Conservation (phyloP, 2,797 vertebrate species). For the Danio choprae region DNA sequence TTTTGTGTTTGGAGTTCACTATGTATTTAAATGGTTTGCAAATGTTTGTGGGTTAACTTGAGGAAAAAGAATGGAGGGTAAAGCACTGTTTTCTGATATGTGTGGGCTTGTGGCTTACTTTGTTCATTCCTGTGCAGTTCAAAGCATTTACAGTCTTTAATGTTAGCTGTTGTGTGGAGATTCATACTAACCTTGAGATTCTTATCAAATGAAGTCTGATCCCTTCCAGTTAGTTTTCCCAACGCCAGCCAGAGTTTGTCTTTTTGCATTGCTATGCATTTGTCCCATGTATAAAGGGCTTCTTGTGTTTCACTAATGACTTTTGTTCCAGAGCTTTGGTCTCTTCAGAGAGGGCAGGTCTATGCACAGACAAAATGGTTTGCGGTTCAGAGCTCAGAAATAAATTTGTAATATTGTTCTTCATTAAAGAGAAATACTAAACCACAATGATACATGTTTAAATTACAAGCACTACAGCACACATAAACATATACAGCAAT, state of each 20-base stretch:
- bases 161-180: neutral
- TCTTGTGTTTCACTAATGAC: neutral
- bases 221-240: neutral
- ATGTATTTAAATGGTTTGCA: slow-evolving; percentile 17
- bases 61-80: neutral
- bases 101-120: slow-evolving; percentile 24
- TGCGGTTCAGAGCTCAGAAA: too few relatives aligned
- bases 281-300: neutral
- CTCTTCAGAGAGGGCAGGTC: neutral
- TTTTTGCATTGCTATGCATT: slow-evolving; percentile 6
- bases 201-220: neutral
- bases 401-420: too few relatives aligned
- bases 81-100: slow-evolving; percentile 10
- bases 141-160: neutral
- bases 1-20: slow-evolving; percentile 20
- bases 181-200: neutral
- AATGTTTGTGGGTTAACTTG: slow-evolving; percentile 34
- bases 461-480: too few relatives aligned
- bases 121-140: slow-evolving; percentile 8
- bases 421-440: too few relatives aligned
- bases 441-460: too few relatives aligned
- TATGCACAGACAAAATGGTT: too few relatives aligned
- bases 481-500: too few relatives aligned
- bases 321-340: neutral
- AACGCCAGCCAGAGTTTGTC: neutral